Evolutionary conservation across 2,797 vertebrate species (phyloP).

Genomic region (Fratercula arctica): DNA sequence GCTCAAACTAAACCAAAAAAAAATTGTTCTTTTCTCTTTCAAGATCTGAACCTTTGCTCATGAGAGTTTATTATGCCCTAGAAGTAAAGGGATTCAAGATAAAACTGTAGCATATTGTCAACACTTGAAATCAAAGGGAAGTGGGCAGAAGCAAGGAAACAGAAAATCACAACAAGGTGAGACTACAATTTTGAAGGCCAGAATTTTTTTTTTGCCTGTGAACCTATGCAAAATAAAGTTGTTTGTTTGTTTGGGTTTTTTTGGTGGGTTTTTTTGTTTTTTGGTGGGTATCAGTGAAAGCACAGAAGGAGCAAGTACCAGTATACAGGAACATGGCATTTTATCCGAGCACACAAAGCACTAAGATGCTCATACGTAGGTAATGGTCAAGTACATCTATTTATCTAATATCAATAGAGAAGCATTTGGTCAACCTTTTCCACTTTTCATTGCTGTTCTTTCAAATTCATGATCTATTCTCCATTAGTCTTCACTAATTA

Average conservation of each 20-base stretch:
- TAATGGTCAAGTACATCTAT: neutral
- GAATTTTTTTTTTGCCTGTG: neutral
- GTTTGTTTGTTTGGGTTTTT: neutral
- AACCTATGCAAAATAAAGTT: neutral
- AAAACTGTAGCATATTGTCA: neutral
- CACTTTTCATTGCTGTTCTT: neutral
- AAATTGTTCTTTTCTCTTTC: neutral
- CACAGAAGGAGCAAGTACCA: neutral
- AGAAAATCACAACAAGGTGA: neutral
- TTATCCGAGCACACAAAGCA: neutral
- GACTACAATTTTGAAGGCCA: neutral
- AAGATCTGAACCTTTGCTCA: neutral
- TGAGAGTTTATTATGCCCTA: neutral
- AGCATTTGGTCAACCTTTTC: neutral
- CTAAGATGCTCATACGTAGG: neutral
- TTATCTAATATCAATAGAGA: neutral
- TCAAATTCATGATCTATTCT: neutral
- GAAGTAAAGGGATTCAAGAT: neutral
- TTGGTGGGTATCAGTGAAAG: neutral
- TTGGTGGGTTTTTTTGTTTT: neutral
- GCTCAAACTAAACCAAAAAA: neutral
- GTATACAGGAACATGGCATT: neutral
- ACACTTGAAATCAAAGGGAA: neutral
- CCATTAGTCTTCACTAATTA: neutral
- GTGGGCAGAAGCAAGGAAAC: neutral